phyloP scores from a whole-genome alignment of 2,797 vertebrate species.

The Falco berigora region DNA sequence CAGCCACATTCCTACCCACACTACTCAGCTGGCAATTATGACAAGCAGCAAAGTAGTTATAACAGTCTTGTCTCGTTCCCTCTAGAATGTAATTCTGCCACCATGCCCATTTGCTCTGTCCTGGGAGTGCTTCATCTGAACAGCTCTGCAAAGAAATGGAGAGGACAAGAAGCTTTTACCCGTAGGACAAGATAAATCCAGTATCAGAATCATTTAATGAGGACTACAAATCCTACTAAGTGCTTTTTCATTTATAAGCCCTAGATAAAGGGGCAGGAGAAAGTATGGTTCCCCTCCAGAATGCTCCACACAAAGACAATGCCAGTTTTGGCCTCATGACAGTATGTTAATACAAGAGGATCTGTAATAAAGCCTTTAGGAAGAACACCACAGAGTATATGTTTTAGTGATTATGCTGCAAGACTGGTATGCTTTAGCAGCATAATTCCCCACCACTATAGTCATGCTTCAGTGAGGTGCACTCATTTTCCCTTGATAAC shows the following conservation, averaged over 20 bases:
- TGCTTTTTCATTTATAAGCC: conserved; percentile 22
- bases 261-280: conserved; percentile 16
- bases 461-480: neutral
- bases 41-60: neutral
- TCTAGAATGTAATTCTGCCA: neutral
- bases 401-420: neutral
- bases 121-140: neutral
- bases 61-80: neutral
- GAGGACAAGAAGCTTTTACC: conserved; percentile 31
- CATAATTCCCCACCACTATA: neutral
- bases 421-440: neutral
- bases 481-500: neutral
- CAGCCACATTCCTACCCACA: neutral
- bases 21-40: neutral
- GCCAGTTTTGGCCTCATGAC: neutral
- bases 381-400: neutral
- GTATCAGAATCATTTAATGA: conserved; percentile 21
- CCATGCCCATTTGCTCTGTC: neutral
- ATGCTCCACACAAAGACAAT: neutral
- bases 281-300: neutral
- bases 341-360: neutral
- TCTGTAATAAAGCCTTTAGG: neutral
- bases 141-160: conserved; percentile 2
- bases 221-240: conserved; percentile 35
- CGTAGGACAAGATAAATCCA: conserved; percentile 34